phyloP scores from a whole-genome alignment of 2,797 vertebrate genomes.

The Danio tinwini region DNA sequence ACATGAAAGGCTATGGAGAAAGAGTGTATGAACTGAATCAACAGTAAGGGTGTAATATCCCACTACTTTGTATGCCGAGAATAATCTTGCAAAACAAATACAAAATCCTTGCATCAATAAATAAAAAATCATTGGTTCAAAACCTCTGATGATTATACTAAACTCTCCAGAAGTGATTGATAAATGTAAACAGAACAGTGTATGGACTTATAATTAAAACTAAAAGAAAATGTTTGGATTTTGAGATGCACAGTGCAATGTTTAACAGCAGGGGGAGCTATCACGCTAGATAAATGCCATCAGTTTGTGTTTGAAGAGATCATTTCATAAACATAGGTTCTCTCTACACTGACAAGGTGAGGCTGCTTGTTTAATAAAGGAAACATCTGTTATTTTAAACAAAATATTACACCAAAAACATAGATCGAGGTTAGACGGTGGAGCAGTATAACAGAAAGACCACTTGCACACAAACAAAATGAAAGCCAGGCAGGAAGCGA shows the following conservation, averaged over 20 bases:
- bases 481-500: not conserved
- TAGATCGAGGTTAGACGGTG: not conserved
- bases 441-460: not conserved
- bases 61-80: not conserved
- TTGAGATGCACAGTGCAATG: not conserved
- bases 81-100: not conserved
- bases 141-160: not conserved
- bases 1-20: constrained; percentile 88
- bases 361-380: not conserved
- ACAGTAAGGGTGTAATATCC: not conserved
- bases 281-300: not conserved
- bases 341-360: constrained; percentile 12
- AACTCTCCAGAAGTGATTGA: not conserved
- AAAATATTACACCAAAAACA: not conserved
- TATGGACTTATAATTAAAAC: not conserved
- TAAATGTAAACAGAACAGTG: not conserved
- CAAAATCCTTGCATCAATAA: not conserved
- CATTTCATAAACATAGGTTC: not conserved
- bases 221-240: not conserved
- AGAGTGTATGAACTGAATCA: constrained; percentile 48
- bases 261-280: constrained; percentile 35
- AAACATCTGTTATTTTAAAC: not conserved
- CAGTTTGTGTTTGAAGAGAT: not conserved
- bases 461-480: not conserved
- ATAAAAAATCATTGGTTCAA: not conserved